Base-by-base conservation (phyloP, 2,888 invertebrate species). In the Sthenelais limicola region DNA sequence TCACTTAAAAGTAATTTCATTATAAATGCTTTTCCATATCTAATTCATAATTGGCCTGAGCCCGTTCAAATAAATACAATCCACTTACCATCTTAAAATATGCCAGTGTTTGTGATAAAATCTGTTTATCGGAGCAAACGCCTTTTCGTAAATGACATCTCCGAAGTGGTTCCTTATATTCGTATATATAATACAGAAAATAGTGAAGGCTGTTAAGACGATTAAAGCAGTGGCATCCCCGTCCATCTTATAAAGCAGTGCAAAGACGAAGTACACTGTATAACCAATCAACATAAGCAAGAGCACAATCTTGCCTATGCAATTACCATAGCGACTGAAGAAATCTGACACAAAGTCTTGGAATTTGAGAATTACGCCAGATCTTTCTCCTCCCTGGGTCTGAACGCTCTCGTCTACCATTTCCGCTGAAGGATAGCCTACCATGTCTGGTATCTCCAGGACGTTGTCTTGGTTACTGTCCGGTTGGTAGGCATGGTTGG, bases 261-360 rank as follows among this genome's bases (percentile, higher is more conserved):
- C 56, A 43, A 71, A 71, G 12, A 21, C 71, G 49, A 71, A 48
- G 51, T 71, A 71, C 48, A 71, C 71, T 1, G 62, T 62, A 28
- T 71, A 71, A 21, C 48, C 47, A 3, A 71, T 48, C 15, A 71
- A 48, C 30, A 70, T 7, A 12, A 35, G n/a, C 4, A 70, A 38
- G 21, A 52, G 38, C n/a, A 54, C 38, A 3, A 56, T 1, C 1
- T 21, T 32, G 24, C 28, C 48, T 18, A 67, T 67, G 1, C 21
- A 48, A n/a, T 12, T 15, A n/a, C 47, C n/a, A 43, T 43, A 43
- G 47, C n/a, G 47, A 21, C 48, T 26, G 30, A 52, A 24, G 52
- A 52, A 21, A 43, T 15, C 15, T 9, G 43, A 43, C 15, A 43
- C 12, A 15, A 12, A 12, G 43, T 43, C 43, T 15, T 43, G 43